Evolutionary conservation across 2,113 vertebrate genomes (phyloP).

Genomic region (Myocastor coypus): DNA sequence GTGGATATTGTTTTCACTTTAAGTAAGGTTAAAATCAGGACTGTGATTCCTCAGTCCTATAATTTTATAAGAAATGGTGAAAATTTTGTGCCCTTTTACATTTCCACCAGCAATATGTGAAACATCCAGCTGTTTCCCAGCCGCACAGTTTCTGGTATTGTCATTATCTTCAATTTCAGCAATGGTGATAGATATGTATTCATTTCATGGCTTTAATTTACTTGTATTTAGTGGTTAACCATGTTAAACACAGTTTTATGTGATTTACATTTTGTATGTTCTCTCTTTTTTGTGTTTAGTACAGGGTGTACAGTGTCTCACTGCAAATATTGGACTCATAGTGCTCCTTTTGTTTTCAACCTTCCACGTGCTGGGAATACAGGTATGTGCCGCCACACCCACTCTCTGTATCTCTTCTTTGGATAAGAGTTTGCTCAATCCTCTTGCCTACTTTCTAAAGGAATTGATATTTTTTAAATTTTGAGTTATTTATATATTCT

Average conservation of each 20-base stretch:
- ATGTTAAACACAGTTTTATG: background rate
- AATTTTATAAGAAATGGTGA: background rate
- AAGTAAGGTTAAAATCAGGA: background rate
- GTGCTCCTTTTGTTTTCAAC: no score
- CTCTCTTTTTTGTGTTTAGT: no score
- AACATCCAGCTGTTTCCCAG: background rate
- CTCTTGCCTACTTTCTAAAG: background rate
- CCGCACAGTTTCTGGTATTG: background rate
- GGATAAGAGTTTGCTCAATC: background rate
- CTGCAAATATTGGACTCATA: no score
- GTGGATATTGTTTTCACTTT: background rate
- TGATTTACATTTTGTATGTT: background rate
- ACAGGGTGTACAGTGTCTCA: no score
- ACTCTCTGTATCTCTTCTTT: background rate
- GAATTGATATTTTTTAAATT: background rate
- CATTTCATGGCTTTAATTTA: slow-evolving; percentile 4
- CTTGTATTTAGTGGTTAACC: slow-evolving; percentile 35
- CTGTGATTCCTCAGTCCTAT: background rate
- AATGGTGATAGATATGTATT: background rate
- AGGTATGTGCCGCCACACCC: no score
- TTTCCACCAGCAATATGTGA: background rate
- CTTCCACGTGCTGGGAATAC: no score
- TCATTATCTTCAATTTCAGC: slow-evolving; percentile 19
- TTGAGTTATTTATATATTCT: background rate
- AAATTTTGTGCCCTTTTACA: background rate